Percentiles rank a stretch among this genome's conserved stretches.
Conservation (phyloP, 2,113 vertebrate genomes). For the Clinocottus analis region DNA sequence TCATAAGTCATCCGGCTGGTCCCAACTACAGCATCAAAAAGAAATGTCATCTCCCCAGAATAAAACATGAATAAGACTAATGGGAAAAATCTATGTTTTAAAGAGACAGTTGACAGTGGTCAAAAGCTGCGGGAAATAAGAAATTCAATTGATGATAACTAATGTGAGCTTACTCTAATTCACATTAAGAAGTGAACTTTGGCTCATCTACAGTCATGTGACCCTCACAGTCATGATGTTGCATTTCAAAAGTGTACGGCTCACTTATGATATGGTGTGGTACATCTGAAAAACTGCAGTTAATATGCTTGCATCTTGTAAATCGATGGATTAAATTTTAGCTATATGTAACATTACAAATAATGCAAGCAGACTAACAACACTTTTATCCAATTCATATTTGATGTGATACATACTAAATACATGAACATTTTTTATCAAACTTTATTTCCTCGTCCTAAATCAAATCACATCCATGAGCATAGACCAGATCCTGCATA, state of each 20-base stretch:
- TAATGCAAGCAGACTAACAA: neutral
- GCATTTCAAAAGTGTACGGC: neutral
- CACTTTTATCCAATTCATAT: neutral
- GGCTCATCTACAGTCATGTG: neutral
- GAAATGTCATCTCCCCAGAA: slow-evolving; percentile 40
- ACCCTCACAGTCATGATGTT: neutral
- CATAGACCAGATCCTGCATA: neutral
- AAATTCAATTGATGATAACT: slow-evolving; percentile 36
- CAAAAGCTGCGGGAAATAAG: slow-evolving; percentile 38
- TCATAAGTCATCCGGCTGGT: slow-evolving; percentile 54
- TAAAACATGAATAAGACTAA: slow-evolving; percentile 62
- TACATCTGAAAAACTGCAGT: neutral
- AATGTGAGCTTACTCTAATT: slow-evolving; percentile 33
- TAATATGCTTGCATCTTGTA: too few relatives aligned
- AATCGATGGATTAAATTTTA: neutral
- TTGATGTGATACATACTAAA: neutral
- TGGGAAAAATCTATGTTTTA: slow-evolving; percentile 33
- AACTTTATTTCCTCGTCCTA: neutral
- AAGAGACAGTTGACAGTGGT: slow-evolving; percentile 45
- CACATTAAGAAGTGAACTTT: slow-evolving; percentile 24
- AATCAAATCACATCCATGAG: neutral
- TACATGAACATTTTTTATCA: neutral
- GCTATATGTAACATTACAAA: neutral
- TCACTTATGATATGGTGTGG: neutral
- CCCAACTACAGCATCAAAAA: slow-evolving; percentile 57